Evolutionary conservation across 2,113 vertebrate genomes (phyloP).

Genomic region (Balaeniceps rex): DNA sequence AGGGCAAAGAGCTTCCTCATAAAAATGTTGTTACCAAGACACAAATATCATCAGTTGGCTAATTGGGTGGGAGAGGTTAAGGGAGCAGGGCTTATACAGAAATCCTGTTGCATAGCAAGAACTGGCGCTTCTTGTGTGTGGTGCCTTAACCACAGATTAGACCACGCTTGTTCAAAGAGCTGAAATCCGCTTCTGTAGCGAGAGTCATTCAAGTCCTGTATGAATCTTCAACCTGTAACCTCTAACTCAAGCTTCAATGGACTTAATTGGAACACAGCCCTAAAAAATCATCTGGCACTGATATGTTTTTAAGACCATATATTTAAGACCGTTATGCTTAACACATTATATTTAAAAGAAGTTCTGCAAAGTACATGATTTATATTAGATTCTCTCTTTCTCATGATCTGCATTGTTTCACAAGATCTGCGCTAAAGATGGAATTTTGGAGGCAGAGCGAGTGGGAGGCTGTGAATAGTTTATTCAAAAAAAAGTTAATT

Average conservation of each 20-base stretch:
- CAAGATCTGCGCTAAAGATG: conserved; percentile 39
- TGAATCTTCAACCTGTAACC: not conserved
- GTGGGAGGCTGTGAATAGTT: conserved; percentile 51
- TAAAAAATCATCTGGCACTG: not conserved
- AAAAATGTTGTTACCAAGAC: not conserved
- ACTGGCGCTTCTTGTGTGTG: not conserved
- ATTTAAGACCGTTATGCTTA: not conserved
- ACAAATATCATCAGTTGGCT: not conserved
- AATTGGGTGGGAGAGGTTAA: conserved; percentile 14
- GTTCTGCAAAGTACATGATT: not conserved
- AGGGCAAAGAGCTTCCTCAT: not conserved
- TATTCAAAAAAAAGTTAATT: conserved; percentile 42
- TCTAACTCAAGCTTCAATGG: not conserved
- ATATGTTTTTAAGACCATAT: not conserved
- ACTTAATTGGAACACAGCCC: not conserved
- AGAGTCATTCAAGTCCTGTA: not conserved
- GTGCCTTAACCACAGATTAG: not conserved
- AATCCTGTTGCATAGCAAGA: not conserved
- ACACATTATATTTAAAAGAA: not conserved
- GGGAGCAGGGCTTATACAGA: not conserved
- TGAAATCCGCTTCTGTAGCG: not conserved
- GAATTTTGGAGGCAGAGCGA: conserved; percentile 56
- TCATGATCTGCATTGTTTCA: conserved; percentile 34
- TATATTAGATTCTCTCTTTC: not conserved
- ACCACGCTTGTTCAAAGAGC: not conserved